Conservation (phyloP, 2,797 vertebrate genomes). For the Ptychadena robeensis region DNA sequence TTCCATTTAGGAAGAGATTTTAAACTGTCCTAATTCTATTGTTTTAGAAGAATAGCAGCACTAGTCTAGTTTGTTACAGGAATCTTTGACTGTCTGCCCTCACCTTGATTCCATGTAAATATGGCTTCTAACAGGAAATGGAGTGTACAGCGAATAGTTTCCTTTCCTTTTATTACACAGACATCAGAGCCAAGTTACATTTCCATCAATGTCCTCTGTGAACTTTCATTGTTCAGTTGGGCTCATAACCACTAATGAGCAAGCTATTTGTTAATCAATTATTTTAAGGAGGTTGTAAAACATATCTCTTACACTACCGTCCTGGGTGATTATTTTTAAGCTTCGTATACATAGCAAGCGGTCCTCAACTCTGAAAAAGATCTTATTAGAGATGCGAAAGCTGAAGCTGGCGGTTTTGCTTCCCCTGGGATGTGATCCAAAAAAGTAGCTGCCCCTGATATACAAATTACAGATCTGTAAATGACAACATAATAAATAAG, state of each 20-base stretch:
- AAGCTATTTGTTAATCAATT: slow-evolving; percentile 57
- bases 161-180: slow-evolving; percentile 40
- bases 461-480: slow-evolving; percentile 15
- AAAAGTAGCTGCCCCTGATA: slow-evolving; percentile 21
- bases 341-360: slow-evolving; percentile 19
- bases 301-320: slow-evolving; percentile 34
- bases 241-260: slow-evolving; percentile 37
- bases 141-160: slow-evolving; percentile 38
- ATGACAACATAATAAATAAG: slow-evolving; percentile 11
- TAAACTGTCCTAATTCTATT: too few species aligned
- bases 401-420: background rate
- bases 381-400: slow-evolving; percentile 30
- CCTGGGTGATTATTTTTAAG: slow-evolving; percentile 41
- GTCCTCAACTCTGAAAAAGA: slow-evolving; percentile 8
- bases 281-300: slow-evolving; percentile 56
- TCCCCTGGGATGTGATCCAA: slow-evolving; percentile 42
- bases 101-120: slow-evolving; percentile 43
- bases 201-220: slow-evolving; percentile 44
- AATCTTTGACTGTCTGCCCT: background rate
- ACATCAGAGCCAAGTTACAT: slow-evolving; percentile 28
- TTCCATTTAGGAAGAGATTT: too few species aligned
- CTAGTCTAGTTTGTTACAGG: background rate
- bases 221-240: slow-evolving; percentile 47
- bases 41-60: background rate
- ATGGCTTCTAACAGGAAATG: slow-evolving; percentile 34